Evolutionary conservation across 2,797 vertebrate species (phyloP), one percentile per base, ranked within the genome.

Genomic region (Tragelaphus eurycerus): DNA sequence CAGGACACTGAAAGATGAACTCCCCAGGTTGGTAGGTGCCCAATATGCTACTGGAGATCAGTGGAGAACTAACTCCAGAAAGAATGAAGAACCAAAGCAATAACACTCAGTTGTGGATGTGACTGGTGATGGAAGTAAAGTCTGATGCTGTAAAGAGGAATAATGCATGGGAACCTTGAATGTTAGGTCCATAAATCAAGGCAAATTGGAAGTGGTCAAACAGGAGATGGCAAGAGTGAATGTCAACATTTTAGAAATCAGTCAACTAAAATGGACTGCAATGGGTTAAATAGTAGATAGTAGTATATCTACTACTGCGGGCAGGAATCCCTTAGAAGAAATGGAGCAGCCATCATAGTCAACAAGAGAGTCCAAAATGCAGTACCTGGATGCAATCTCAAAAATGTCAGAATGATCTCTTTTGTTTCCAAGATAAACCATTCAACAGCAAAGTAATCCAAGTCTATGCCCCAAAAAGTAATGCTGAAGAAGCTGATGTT

Each of bases 221-320:
- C 34, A 38, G 67, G 67, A 71, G 19, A 23, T 7, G 34, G 19
- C 67, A 38, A 71, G 34, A 13, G 19, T 38, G 67, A 71, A 71
- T 0, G 34, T 38, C 5, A 0, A 71, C 34, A 23, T 7, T 71
- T 7, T 13, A 71, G 10, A 3, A 38, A 71, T 23, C 67, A 38
- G 19, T 11, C 19, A 71, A 38, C 34, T 23, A 38, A 7, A 13
- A 71, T 71, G 67, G 34, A 13, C 67, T 13, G 34, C 2, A 71
- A 23, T 38, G 67, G 67, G 34, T 12, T 21, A 38, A 71, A 21
- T 1, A 67, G 64, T 38, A 71, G n/a, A 38, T 6, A 34, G 17
- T 3, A 71, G n/a, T 12, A 16, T 12, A 21, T 38, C 64, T 23
- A 38, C 67, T 23, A 23, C 67, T 23, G 34, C 2, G 2, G 64